Evolutionary conservation across 2,113 vertebrate genomes (phyloP), one percentile per base, ranked within the genome.

Genomic region (Sisor rabdophorus): DNA sequence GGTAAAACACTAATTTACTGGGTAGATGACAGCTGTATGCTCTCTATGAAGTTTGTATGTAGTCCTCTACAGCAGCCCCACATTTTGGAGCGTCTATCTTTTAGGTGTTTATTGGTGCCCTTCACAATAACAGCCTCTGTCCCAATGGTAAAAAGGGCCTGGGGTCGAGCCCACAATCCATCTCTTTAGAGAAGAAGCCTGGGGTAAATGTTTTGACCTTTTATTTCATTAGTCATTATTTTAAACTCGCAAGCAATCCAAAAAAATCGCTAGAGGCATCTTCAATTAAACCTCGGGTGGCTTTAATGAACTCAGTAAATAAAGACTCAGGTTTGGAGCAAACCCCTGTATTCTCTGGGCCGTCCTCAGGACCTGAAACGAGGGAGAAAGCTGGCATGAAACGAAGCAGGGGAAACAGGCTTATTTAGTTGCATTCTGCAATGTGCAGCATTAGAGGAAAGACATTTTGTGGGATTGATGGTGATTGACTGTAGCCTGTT

Each of bases 401-500:
- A 76, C 24, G 48, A 63, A 71, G 72, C 47, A 68, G 55, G 69
- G 73, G 59, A 59, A 53, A 65, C 19, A 17, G 72, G 53, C 30
- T 58, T 72, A 22, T 65, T 32, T 81, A 71, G 77, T 79, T 54
- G 80, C 76, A 82, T 72, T 72, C 75, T 82, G 53, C 68, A 67
- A 82, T 82, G 77, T 82, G 74, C 78, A 82, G 74, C 70, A 65
- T 77, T 81, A 81, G 73, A 63, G 52, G 77, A 69, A 68, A 59
- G 19, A 48, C 48, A 80, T 78, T 80, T 53, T 77, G 60, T 79
- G 53, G 73, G 68, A 56, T 79, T 73, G 68, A 80, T 80, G 77
- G 72, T 83, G 76, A 80, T 44, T 83, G 85, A 87, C 84, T 86
- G 86, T 87, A 87, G 84, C 84, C 86, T 88, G 85, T 88, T 80